These are phyloP conservation scores for Hycleus cichorii DNA, from an alignment of 1,140 invertebrate genomes.

Conservation along the genomic window DNA sequence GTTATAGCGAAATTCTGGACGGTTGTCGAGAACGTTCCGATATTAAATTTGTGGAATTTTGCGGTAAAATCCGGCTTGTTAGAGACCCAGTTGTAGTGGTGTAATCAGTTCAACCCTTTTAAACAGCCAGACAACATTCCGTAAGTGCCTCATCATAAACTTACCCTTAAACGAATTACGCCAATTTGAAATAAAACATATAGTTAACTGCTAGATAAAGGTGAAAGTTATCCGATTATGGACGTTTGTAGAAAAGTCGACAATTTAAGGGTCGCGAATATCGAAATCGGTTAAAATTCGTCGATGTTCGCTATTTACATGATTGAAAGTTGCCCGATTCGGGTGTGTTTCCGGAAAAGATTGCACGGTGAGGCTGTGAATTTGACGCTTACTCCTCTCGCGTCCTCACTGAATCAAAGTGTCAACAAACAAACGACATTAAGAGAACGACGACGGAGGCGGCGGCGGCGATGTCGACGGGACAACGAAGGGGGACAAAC, in stretches of 20 bases:
- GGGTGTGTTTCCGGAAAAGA: conserved; percentile 4
- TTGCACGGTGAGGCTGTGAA: neutral
- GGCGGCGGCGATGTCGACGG: neutral
- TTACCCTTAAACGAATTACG: conserved; percentile 1
- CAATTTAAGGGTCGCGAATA: no score
- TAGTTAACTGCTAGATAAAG: no score
- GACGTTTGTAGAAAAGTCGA: no score
- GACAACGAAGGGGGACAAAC: conserved; percentile 9
- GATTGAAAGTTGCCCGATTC: no score
- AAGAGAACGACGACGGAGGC: neutral
- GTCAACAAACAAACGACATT: conserved; percentile 25
- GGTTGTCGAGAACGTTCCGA: conserved; percentile 18
- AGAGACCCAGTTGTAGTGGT: neutral
- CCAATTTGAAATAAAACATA: no score
- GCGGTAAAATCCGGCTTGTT: conserved; percentile 13
- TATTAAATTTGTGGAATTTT: conserved; percentile 32
- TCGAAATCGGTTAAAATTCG: no score
- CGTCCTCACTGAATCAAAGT: conserved; percentile 26
- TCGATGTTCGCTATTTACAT: no score
- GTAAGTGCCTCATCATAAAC: conserved; percentile 8
- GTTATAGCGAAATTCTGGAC: neutral
- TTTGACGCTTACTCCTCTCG: conserved; percentile 4
- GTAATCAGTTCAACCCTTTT: conserved; percentile 6
- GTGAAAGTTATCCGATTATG: no score
- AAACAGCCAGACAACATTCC: conserved; percentile 8